These are phyloP conservation scores for Steatocranus sp. DNA, from an alignment of 2,797 vertebrate genomes.

Conservation along the genomic window DNA sequence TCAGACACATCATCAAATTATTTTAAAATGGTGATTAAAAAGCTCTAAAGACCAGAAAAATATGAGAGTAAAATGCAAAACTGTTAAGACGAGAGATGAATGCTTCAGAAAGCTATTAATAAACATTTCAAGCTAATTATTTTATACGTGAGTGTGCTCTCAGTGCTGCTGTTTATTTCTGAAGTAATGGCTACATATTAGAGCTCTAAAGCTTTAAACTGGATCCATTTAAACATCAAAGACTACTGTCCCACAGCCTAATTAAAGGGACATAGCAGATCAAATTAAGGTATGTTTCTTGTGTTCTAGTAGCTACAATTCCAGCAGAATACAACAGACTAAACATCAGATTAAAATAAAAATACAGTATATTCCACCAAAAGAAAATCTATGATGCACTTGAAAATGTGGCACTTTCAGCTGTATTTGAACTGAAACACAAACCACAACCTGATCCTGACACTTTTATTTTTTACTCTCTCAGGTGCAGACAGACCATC, in stretches of 20 bases:
- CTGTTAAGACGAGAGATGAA: background rate
- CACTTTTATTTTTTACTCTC: background rate
- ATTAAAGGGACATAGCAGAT: background rate
- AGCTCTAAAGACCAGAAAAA: background rate
- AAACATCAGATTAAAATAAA: background rate
- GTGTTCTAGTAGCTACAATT: background rate
- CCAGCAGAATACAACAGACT: background rate
- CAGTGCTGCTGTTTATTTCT: background rate
- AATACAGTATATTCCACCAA: background rate
- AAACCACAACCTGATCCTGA: background rate
- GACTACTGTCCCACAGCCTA: background rate
- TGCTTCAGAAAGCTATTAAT: background rate
- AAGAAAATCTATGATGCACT: background rate
- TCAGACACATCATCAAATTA: background rate
- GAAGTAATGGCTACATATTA: background rate
- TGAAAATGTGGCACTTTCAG: background rate
- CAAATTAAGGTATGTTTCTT: background rate
- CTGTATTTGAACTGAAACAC: background rate
- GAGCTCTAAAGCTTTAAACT: background rate
- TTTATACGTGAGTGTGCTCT: background rate
- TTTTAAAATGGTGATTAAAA: background rate
- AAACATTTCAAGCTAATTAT: background rate
- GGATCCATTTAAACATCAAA: background rate
- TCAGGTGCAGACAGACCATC: background rate
- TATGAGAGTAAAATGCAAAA: background rate